Evolutionary conservation across 2,888 invertebrate genomes (phyloP).

Genomic region (Rotaria macrura): DNA sequence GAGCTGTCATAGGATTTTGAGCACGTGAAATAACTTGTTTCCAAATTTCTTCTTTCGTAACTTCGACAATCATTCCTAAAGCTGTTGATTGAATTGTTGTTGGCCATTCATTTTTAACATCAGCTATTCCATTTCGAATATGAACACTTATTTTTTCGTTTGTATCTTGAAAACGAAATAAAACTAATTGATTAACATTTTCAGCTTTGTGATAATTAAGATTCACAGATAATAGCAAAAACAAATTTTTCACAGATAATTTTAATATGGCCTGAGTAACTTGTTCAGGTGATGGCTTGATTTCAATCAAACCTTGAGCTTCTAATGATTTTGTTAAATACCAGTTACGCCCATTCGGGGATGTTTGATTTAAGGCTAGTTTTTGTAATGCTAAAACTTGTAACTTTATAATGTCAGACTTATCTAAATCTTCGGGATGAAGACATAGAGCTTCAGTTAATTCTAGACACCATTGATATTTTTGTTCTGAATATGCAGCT

Average conservation of each 20-base stretch:
- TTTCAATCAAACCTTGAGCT: slow-evolving; percentile 35
- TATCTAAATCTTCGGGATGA: slow-evolving; percentile 34
- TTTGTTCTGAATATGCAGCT: slow-evolving; percentile 37
- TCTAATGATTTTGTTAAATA: slow-evolving; percentile 40
- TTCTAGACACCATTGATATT: slow-evolving; percentile 41
- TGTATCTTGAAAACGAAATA: slow-evolving; percentile 37
- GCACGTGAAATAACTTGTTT: slow-evolving; percentile 36
- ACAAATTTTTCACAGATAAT: slow-evolving; percentile 34
- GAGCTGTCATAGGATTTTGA: slow-evolving; percentile 35
- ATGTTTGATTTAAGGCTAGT: slow-evolving; percentile 38
- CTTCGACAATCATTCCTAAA: slow-evolving; percentile 36
- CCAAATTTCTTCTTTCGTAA: slow-evolving; percentile 36
- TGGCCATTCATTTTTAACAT: neutral
- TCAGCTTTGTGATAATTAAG: slow-evolving; percentile 37
- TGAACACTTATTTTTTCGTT: slow-evolving; percentile 36
- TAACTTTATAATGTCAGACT: slow-evolving; percentile 37
- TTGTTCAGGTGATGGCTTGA: slow-evolving; percentile 1
- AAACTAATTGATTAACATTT: slow-evolving; percentile 30
- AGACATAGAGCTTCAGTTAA: slow-evolving; percentile 37
- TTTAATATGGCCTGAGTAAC: slow-evolving; percentile 23
- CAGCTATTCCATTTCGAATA: slow-evolving; percentile 38
- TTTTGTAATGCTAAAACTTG: slow-evolving; percentile 38
- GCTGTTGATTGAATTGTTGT: slow-evolving; percentile 11
- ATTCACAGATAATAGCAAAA: slow-evolving; percentile 36
- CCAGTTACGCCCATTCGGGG: slow-evolving; percentile 40